Base-by-base conservation (phyloP, 2,888 invertebrate genomes). In the Tethea ocularis region DNA sequence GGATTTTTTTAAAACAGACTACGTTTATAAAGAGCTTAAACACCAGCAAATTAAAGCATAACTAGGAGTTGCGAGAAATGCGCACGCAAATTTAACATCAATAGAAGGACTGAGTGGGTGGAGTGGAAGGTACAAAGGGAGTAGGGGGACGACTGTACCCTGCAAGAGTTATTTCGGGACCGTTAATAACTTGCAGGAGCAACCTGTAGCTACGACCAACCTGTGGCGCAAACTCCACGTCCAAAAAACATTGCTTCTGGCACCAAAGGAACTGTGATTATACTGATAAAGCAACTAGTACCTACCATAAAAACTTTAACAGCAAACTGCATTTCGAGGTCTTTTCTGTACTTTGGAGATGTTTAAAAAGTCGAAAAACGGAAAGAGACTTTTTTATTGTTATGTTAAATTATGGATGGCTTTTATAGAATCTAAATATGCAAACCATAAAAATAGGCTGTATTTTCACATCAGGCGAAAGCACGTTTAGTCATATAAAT, bases 181-280 rank as follows among this genome's bases (percentile, higher is more conserved):
- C 77, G 80, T 86, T 84, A 84, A 83, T 83, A 87, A 83, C 71
- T 74, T 74, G 74, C 77, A 76, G 70, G 71, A 75, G 71, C 85
- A 83, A 87, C 88, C 87, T 86, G 88, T 87, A 67, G 88, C 80
- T 60, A 61, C 63, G 61, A 59, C 59, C 78, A 77, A 86, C 87
- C 84, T 86, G 87, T 86, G 67, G 85, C 78, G 65, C 60, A 60
- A 56, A 52, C 64, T 61, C 67, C 68, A 68, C 65, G 66, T 65
- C 64, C 66, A 57, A 61, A 64, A 65, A 68, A 67, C 68, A 64
- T 62, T 58, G 57, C 36, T 29, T 20, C 52, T n/a, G 54, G 26
- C 54, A 20, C 54, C 33, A 46, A 46, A 46, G 8, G 46, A 46
- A 20, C 46, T 46, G 20, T 46, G 20, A 46, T 46, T n/a, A 20